These are phyloP conservation scores for Cairina moschata DNA, from an alignment of 2,113 vertebrate genomes.

Conservation along the genomic window DNA sequence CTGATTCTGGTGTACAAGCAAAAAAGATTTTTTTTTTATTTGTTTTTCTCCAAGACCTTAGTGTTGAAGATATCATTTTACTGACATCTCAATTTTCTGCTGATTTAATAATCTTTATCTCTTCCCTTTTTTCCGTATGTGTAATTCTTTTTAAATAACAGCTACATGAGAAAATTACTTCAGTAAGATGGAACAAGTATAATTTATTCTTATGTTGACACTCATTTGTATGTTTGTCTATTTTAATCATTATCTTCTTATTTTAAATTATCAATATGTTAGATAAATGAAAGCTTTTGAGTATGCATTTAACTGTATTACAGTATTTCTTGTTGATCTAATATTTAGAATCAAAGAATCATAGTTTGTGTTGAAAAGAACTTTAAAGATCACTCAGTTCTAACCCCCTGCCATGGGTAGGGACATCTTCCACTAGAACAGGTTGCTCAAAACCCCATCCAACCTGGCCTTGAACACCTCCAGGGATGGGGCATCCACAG, in stretches of 20 bases:
- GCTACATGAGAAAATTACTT: not conserved
- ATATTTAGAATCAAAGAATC: not conserved
- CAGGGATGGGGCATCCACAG: not conserved
- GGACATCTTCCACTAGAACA: not conserved
- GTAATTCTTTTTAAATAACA: not conserved
- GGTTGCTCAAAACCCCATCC: not conserved
- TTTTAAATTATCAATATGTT: not conserved
- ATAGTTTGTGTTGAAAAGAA: not conserved
- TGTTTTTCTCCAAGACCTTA: not conserved
- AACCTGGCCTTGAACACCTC: not conserved
- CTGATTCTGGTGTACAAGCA: not conserved
- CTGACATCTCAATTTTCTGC: not conserved
- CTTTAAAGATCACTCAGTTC: not conserved
- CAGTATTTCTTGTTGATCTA: not conserved
- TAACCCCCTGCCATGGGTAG: not conserved
- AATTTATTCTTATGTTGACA: not conserved
- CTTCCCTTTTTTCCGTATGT: fast-evolving
- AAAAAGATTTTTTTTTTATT: not conserved
- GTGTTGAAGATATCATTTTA: not conserved
- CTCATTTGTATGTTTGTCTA: not conserved
- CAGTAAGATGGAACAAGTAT: not conserved
- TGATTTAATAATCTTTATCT: not conserved
- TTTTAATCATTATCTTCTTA: not conserved
- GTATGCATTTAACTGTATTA: not conserved
- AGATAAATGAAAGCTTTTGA: not conserved